Base-by-base conservation (phyloP, 2,113 vertebrate genomes). In the Ploceus nigricollis region DNA sequence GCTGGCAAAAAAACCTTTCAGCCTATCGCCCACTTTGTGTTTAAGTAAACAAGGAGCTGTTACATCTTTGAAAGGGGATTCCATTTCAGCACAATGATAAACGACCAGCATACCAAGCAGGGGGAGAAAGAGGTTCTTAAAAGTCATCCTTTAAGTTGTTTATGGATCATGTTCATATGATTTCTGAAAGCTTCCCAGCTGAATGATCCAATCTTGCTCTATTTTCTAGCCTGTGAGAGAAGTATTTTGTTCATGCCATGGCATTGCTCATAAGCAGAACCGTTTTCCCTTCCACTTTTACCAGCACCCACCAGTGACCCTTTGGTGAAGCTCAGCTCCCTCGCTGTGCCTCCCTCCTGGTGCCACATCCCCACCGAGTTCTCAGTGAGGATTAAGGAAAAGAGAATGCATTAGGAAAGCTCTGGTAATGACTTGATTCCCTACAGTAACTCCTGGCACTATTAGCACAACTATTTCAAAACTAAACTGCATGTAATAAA, bases 81-180 rank as follows among this genome's bases (percentile, higher is more conserved):
- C 94, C 92, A 96, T 92, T 95, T 93, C 94, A 94, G 84, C 95
- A 93, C 56, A 54, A 95, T 97, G 96, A 97, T 95, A 84, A 96
- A 97, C 2, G 94, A 97, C 63, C 93, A 87, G 94, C 96, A 90
- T 97, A 92, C 96, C 96, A 97, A 65, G 72, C 89, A 81, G 40
- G 69, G 94, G 77, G 94, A 78, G 89, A 95, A 93, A 94, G 86
- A 87, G 88, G 76, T 76, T 90, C 94, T 96, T 88, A 53, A 88
- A 75, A 95, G 76, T 91, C 93, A 88, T 69, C 91, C 94, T 82
- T 58, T 4, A 54, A 91, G 72, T 53, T 94, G 82, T 92, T 87
- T 90, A 96, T 7, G 31, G 90, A 95, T 91, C 76, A 15, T 8
- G 82, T 90, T 94, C 72, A 28, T 89, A 40, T 2, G 25, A 93